phyloP scores from a whole-genome alignment of 2,888 invertebrate species.

The Eulithis testata region DNA sequence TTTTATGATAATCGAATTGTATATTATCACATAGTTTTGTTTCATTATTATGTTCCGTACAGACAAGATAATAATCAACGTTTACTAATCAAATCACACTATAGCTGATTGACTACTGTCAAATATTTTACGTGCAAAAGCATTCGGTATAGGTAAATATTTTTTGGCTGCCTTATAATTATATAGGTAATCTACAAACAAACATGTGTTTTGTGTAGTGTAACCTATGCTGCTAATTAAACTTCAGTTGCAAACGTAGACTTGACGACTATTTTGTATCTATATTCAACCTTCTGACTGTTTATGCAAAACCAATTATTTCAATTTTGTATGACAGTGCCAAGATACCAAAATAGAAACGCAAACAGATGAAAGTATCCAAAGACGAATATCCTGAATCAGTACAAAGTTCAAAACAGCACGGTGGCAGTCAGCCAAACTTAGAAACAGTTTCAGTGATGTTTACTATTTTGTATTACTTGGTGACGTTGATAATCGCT shows the following conservation, averaged over 20 bases:
- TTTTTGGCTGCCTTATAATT: no score
- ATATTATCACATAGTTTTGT: background rate
- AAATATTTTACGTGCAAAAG: no score
- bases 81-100: conserved; percentile 31
- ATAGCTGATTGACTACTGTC: conserved; percentile 15
- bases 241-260: no score
- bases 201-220: no score
- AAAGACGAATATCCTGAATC: conserved; percentile 74
- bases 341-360: conserved; percentile 71
- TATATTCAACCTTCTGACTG: background rate
- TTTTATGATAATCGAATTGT: no score
- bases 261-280: background rate
- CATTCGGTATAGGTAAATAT: no score
- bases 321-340: conserved; percentile 51
- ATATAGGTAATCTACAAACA: no score
- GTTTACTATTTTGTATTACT: conserved; percentile 50
- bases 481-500: conserved; percentile 34
- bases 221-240: no score
- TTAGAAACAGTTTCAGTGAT: conserved; percentile 50
- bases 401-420: conserved; percentile 76
- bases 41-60: background rate
- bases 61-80: conserved; percentile 20
- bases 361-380: conserved; percentile 70
- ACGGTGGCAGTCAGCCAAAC: conserved; percentile 74
- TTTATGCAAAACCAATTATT: conserved; percentile 15